Evolutionary conservation across 2,888 invertebrate genomes (phyloP), one percentile per base, ranked within the genome.

Genomic region (Agrilus mali): DNA sequence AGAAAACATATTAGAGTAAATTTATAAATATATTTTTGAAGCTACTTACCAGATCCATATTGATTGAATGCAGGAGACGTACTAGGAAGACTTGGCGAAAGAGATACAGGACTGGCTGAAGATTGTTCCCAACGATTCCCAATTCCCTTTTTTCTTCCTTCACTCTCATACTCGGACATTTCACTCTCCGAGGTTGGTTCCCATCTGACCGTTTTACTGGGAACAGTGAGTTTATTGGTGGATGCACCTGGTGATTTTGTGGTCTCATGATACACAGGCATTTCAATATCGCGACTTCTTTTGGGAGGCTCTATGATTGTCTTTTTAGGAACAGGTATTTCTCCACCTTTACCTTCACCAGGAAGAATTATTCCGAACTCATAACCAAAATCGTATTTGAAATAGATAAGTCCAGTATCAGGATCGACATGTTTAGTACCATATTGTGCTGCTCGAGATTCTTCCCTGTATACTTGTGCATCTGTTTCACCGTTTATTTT

Each of bases 381-480:
- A 64, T 83, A 84, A 54, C 83, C 83, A 59, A 84, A 84, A 68
- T 84, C 84, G 62, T 84, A 84, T 68, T 84, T 84, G 73, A 84
- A 84, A 70, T 84, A 84, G 58, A 84, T 81, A 47, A 84, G 69
- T 53, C 82, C 82, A 39, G 82, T 82, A 57, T 81, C 79, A 51
- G 82, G 81, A 63, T 83, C 82, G 60, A 82, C 77, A 64, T 80
- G 81, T 66, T 82, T 82, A 52, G 81, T 80, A 64, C 82, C 82
- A 60, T 79, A 79, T 67, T 81, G 78, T 36, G 80, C 74, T 35
- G 78, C 71, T 55, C 81, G 72, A n/a, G 77, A 72, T 55, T 82
- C 81, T 60, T 82, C 81, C 48, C 80, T 69, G 60, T 80, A 82
- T 12, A 78, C 77, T 58, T 81, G 80, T n/a, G 80, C 78, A 51